A percentile compares a stretch with the other conserved stretches of the same genome.
phyloP scores from a whole-genome alignment of 1,140 invertebrate species.

The Drosophila tropicalis region DNA sequence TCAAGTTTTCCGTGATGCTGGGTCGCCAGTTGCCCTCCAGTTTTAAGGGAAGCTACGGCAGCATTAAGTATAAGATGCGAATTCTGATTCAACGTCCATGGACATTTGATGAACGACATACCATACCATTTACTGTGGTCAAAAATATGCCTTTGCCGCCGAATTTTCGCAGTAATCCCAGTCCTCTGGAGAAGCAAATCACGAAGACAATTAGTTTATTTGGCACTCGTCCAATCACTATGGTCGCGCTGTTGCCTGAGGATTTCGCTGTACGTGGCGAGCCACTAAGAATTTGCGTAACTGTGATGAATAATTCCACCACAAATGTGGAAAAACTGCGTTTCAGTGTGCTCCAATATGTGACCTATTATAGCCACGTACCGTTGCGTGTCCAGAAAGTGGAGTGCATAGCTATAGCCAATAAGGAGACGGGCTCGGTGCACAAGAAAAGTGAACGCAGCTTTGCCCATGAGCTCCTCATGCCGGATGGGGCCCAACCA shows the following conservation, averaged over 20 bases:
- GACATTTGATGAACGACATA: slow-evolving; percentile 78
- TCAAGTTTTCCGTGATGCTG: slow-evolving; percentile 68
- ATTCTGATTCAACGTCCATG: slow-evolving; percentile 75
- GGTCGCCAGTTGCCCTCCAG: slow-evolving; percentile 68
- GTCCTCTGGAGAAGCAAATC: slow-evolving; percentile 73
- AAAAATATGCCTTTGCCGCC: slow-evolving; percentile 67
- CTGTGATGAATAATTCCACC: slow-evolving; percentile 76
- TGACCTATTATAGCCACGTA: slow-evolving; percentile 74
- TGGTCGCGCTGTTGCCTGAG: slow-evolving; percentile 71
- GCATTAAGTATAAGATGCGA: slow-evolving; percentile 82
- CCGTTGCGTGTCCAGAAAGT: slow-evolving; percentile 70
- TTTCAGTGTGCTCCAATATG: slow-evolving; percentile 70
- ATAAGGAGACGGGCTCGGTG: slow-evolving; percentile 78
- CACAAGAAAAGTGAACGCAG: slow-evolving; percentile 79
- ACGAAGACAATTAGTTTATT: slow-evolving; percentile 81
- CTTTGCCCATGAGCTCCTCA: slow-evolving; percentile 76
- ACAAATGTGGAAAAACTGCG: slow-evolving; percentile 81
- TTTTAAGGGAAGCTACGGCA: slow-evolving; percentile 75
- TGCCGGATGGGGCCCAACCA: slow-evolving; percentile 71
- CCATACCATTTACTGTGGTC: slow-evolving; percentile 71
- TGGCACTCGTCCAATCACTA: slow-evolving; percentile 74
- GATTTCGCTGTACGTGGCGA: slow-evolving; percentile 74
- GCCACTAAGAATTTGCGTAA: slow-evolving; percentile 75
- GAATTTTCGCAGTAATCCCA: slow-evolving; percentile 53
- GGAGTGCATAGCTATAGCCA: slow-evolving; percentile 70